phyloP scores from a whole-genome alignment of 2,888 invertebrate species.

The Dioctria rufipes region DNA sequence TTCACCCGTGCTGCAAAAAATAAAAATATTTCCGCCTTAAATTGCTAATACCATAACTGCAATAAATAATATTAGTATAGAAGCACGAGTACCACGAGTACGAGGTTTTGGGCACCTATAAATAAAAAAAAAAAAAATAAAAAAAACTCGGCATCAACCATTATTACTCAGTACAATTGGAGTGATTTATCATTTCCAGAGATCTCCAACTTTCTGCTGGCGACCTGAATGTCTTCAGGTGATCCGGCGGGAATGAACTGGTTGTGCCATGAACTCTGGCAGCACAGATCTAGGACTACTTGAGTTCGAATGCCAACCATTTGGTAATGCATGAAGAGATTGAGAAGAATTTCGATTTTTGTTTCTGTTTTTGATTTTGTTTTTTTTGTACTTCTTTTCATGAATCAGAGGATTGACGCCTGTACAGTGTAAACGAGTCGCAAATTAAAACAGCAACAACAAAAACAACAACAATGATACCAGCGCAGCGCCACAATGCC shows the following conservation, averaged over 20 bases:
- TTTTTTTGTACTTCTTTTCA: constrained; percentile 21
- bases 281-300: constrained; percentile 39
- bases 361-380: background rate
- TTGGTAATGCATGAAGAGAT: background rate
- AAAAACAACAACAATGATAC: constrained; percentile 25
- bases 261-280: constrained; percentile 44
- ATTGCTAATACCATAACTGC: constrained; percentile 12
- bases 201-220: constrained; percentile 35
- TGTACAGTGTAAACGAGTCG: constrained; percentile 30
- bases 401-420: constrained; percentile 27
- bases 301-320: background rate
- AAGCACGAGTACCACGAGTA: constrained; percentile 32
- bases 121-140: background rate
- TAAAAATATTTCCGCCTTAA: constrained; percentile 14
- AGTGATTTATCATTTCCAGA: constrained; percentile 44
- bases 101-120: constrained; percentile 42
- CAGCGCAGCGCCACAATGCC: too few species aligned
- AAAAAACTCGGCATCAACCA: constrained; percentile 25
- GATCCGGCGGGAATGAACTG: constrained; percentile 31
- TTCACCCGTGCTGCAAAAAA: background rate
- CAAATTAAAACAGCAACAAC: constrained; percentile 31
- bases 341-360: constrained; percentile 23
- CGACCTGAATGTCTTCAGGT: constrained; percentile 46
- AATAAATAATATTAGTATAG: constrained; percentile 43
- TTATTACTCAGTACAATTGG: constrained; percentile 45